Conservation (phyloP, 2,888 invertebrate species). For the Vanessa cardui region DNA sequence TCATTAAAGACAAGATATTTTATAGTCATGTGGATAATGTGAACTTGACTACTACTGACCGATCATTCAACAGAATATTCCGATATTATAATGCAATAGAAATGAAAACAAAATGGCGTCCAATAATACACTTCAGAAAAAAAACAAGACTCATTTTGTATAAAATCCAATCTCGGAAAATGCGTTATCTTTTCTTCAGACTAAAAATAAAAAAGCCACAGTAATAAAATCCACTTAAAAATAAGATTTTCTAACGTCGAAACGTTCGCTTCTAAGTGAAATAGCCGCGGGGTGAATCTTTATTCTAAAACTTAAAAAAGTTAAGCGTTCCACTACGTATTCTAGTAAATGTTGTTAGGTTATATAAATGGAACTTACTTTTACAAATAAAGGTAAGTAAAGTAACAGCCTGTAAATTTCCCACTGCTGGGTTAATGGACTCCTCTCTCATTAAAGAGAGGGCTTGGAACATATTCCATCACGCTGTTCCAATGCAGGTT, state of each 20-base stretch:
- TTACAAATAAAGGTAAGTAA: not conserved
- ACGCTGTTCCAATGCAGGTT: no score
- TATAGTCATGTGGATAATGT: not conserved
- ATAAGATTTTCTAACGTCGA: conserved; percentile 10
- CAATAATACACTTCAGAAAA: not conserved
- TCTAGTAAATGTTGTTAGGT: not conserved
- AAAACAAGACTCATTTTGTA: not conserved
- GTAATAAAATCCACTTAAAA: conserved; percentile 12
- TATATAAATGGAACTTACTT: not conserved
- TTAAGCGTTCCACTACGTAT: not conserved
- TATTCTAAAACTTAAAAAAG: conserved; percentile 10
- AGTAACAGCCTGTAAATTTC: no score
- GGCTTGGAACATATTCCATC: no score
- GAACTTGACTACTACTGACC: no score
- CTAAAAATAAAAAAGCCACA: conserved; percentile 3
- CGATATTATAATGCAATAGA: not conserved
- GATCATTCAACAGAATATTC: no score
- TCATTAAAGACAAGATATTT: not conserved
- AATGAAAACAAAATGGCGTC: not conserved
- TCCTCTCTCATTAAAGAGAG: no score
- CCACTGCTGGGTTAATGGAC: no score
- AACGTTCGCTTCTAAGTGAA: conserved; percentile 29
- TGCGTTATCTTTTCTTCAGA: conserved; percentile 1
- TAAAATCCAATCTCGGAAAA: conserved; percentile 12
- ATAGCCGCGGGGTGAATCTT: conserved; percentile 27